phyloP scores from a whole-genome alignment of 37 sponge, comb jelly and placozoan genomes.

The Beroe ovata region DNA sequence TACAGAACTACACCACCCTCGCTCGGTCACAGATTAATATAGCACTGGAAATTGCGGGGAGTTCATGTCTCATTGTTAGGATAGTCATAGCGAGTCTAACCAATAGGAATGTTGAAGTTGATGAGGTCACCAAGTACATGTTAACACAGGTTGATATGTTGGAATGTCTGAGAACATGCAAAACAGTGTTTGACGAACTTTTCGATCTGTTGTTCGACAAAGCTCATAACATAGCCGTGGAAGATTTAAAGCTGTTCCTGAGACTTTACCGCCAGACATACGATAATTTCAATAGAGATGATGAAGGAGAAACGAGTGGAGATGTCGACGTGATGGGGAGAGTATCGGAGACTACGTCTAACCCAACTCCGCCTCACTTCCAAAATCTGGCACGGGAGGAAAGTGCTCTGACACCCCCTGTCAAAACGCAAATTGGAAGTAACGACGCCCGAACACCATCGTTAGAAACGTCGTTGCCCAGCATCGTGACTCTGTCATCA shows the following conservation, averaged over 20 bases:
- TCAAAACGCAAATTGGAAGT: not conserved
- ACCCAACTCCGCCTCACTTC: no score
- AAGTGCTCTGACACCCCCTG: not conserved
- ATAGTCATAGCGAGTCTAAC: not conserved
- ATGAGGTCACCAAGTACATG: constrained; percentile 24
- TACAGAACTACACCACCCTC: not conserved
- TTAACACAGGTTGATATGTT: not conserved
- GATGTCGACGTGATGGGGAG: not conserved
- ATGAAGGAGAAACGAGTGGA: not conserved
- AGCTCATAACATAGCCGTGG: not conserved
- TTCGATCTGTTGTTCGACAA: constrained; percentile 27
- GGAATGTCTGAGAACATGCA: not conserved
- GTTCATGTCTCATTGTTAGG: not conserved
- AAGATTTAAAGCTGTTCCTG: constrained; percentile 14
- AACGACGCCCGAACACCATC: not conserved
- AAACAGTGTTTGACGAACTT: not conserved
- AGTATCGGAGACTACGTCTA: not conserved
- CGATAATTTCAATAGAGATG: not conserved
- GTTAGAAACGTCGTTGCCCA: not conserved
- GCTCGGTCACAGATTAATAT: not conserved
- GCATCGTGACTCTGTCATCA: not conserved
- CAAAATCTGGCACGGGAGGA: no score
- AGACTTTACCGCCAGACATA: not conserved
- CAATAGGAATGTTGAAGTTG: not conserved
- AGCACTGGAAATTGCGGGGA: not conserved